These are phyloP conservation scores for Palythoa caribaeorum DNA, from an alignment of 92 coral and sea anemone genomes.

Conservation along the genomic window DNA sequence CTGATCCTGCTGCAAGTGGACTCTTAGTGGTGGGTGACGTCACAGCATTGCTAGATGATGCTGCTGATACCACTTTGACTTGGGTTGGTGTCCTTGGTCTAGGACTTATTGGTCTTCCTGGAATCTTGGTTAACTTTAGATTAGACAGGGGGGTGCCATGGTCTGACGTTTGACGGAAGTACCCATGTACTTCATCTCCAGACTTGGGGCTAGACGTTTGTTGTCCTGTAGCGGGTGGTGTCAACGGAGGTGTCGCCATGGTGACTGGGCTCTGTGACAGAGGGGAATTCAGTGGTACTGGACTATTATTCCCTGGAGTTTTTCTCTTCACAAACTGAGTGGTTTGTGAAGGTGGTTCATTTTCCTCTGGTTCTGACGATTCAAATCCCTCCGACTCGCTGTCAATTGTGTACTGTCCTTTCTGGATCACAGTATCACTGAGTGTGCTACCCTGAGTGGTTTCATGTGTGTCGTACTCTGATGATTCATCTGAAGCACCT, in stretches of 20 bases:
- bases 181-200: conserved; percentile 26
- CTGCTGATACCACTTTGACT: neutral
- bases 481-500: conserved; percentile 17
- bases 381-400: conserved; percentile 31
- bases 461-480: conserved; percentile 19
- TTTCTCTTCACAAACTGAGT: neutral
- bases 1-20: conserved; percentile 31
- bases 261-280: conserved; percentile 33
- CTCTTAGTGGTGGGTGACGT: conserved; percentile 44
- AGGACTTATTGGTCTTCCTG: conserved; percentile 34
- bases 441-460: conserved; percentile 24
- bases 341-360: conserved; percentile 4
- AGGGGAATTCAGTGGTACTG: neutral
- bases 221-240: conserved; percentile 5
- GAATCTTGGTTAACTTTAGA: conserved; percentile 24
- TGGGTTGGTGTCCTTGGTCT: conserved; percentile 26
- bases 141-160: conserved; percentile 40
- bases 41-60: conserved; percentile 6
- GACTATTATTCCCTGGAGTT: conserved; percentile 1
- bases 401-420: conserved; percentile 24
- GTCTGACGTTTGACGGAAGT: conserved; percentile 36
- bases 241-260: conserved; percentile 21
- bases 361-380: conserved; percentile 35
- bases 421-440: conserved; percentile 31
- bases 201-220: conserved; percentile 29